Evolutionary conservation across 2,888 invertebrate genomes (phyloP).

Genomic region (Troides helena): DNA sequence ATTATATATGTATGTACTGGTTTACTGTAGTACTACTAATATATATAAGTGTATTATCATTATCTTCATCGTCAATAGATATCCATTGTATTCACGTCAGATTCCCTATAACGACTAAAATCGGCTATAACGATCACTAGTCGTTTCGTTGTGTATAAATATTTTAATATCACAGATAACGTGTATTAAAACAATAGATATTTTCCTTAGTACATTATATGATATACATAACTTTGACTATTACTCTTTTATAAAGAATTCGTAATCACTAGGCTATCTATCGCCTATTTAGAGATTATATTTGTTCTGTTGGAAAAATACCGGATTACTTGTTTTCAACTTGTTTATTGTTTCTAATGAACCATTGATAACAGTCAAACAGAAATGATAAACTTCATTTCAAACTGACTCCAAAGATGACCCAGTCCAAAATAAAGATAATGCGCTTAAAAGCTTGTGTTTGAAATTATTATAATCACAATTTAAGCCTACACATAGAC

Average conservation of each 20-base stretch:
- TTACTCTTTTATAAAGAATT: not conserved
- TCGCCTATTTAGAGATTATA: not conserved
- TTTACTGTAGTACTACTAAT: too few relatives aligned
- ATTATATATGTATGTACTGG: too few relatives aligned
- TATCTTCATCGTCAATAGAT: too few relatives aligned
- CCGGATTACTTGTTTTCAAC: not conserved
- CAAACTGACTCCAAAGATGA: not conserved
- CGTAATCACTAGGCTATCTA: not conserved
- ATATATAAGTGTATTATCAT: too few relatives aligned
- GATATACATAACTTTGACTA: too few relatives aligned
- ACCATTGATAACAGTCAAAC: not conserved
- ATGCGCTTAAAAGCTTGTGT: not conserved
- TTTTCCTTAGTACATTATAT: too few relatives aligned
- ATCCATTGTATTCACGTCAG: too few relatives aligned
- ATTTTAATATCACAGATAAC: too few relatives aligned
- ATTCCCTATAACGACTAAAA: too few relatives aligned
- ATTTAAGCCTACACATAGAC: not conserved
- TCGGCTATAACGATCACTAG: too few relatives aligned
- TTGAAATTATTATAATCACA: not conserved
- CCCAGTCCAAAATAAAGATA: not conserved
- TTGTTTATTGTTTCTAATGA: conserved; percentile 3
- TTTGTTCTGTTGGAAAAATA: not conserved
- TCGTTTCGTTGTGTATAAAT: too few relatives aligned
- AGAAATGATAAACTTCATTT: not conserved
- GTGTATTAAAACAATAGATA: too few relatives aligned